Percentiles rank a stretch among this genome's conserved stretches.
Conservation (phyloP, 2,113 vertebrate genomes). For the Cyprinodon variegatus region DNA sequence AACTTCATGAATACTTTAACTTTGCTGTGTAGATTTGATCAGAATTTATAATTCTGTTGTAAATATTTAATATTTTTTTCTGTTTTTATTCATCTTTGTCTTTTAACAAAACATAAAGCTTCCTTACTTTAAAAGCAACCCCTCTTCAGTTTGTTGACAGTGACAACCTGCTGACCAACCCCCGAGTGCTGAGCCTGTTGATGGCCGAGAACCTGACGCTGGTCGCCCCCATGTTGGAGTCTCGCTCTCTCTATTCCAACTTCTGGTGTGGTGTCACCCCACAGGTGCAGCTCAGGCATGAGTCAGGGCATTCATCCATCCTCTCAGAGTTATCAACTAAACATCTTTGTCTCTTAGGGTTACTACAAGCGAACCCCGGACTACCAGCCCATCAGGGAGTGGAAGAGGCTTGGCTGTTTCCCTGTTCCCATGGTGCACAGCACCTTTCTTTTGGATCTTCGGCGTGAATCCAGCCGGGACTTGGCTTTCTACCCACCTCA, state of each 20-base stretch:
- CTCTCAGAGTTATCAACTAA: neutral
- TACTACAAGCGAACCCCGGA: constrained; percentile 94
- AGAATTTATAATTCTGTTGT: neutral
- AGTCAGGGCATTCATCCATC: neutral
- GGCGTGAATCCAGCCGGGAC: constrained; percentile 83
- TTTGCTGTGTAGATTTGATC: neutral
- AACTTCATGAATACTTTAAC: neutral
- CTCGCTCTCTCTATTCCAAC: constrained; percentile 94
- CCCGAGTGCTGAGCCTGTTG: constrained; percentile 86
- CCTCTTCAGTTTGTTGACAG: constrained; percentile 87
- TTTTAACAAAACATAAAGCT: neutral
- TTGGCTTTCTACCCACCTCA: constrained; percentile 91
- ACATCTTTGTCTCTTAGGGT: constrained; percentile 77
- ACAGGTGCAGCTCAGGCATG: constrained; percentile 78
- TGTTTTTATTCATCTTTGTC: neutral
- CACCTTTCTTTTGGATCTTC: constrained; percentile 92
- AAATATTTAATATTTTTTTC: neutral
- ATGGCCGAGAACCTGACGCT: constrained; percentile 93
- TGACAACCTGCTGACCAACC: constrained; percentile 95
- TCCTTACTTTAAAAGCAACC: neutral
- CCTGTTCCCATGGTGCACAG: constrained; percentile 96
- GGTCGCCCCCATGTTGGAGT: constrained; percentile 95
- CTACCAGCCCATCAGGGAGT: constrained; percentile 92
- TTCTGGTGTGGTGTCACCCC: constrained; percentile 98
- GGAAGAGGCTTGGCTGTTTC: constrained; percentile 92